Evolutionary conservation across 2,888 invertebrate species (phyloP).

Genomic region (Trypoxylon attenuatum): DNA sequence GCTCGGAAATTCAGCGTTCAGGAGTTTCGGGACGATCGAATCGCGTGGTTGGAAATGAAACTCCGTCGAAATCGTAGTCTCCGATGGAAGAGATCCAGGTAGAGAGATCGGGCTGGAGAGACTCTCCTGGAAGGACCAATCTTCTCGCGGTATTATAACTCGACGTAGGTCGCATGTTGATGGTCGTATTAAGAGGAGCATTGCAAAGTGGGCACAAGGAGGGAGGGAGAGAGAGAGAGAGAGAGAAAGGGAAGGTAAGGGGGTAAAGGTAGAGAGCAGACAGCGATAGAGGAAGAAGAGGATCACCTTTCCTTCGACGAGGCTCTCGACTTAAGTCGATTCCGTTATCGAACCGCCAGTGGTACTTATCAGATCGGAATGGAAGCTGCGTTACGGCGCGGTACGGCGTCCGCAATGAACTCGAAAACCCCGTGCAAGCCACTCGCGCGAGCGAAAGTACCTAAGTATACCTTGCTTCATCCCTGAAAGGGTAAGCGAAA

Average conservation of each 20-base stretch:
- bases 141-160: neutral
- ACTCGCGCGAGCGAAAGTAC: constrained; percentile 3
- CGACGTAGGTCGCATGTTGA: neutral
- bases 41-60: neutral
- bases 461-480: neutral
- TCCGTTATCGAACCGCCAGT: constrained; percentile 34
- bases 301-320: constrained; percentile 40
- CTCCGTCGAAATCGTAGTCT: neutral
- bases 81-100: neutral
- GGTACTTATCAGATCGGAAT: constrained; percentile 40
- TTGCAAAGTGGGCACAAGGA: neutral
- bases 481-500: too few species aligned
- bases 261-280: neutral
- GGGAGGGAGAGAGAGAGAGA: neutral
- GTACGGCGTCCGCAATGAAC: constrained; percentile 42
- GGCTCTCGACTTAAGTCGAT: constrained; percentile 38
- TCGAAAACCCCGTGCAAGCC: constrained; percentile 4
- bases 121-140: neutral
- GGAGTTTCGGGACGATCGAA: neutral
- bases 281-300: constrained; percentile 16
- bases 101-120: neutral
- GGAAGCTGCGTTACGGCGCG: constrained; percentile 32
- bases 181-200: neutral
- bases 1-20: too few species aligned
- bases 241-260: too few species aligned